These are phyloP conservation scores for Papilio xuthus DNA, from an alignment of 1,140 invertebrate genomes.

Conservation along the genomic window DNA sequence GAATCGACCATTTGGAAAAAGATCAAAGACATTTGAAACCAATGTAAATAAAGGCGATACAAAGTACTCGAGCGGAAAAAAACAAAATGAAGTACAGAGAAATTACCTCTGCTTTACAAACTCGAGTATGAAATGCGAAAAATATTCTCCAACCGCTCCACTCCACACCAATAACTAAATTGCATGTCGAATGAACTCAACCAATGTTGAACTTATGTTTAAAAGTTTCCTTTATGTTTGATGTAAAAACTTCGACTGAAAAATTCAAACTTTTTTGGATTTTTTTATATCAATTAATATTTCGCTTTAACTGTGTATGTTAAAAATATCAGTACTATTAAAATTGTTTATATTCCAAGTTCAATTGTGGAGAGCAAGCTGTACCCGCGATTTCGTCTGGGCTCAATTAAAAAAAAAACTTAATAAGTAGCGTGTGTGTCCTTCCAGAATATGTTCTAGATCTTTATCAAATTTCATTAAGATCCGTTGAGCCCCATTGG, in stretches of 20 bases:
- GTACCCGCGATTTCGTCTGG: too few species aligned
- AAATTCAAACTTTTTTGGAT: too few species aligned
- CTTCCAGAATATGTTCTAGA: too few species aligned
- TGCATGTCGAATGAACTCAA: conserved; percentile 12
- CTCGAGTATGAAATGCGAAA: background rate
- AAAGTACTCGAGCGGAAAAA: background rate
- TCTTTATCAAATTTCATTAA: too few species aligned
- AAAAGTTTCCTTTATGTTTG: background rate
- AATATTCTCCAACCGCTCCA: background rate
- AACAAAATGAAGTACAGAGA: background rate
- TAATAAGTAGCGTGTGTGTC: too few species aligned
- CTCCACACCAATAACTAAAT: conserved; percentile 17
- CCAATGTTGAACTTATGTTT: background rate
- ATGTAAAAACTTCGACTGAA: background rate
- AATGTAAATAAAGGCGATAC: background rate
- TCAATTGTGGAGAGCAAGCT: too few species aligned
- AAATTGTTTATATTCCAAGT: too few species aligned
- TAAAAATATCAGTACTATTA: too few species aligned
- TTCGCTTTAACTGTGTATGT: too few species aligned
- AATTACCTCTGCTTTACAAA: conserved; percentile 6
- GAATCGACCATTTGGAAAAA: conserved; percentile 4
- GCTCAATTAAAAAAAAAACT: too few species aligned
- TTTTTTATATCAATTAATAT: too few species aligned
- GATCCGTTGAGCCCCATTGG: too few species aligned
- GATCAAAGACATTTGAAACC: conserved; percentile 12